Evolutionary conservation across 35 echinoderm and acorn worm genomes (phyloP).

Genomic region (Stichopus chloronotus): DNA sequence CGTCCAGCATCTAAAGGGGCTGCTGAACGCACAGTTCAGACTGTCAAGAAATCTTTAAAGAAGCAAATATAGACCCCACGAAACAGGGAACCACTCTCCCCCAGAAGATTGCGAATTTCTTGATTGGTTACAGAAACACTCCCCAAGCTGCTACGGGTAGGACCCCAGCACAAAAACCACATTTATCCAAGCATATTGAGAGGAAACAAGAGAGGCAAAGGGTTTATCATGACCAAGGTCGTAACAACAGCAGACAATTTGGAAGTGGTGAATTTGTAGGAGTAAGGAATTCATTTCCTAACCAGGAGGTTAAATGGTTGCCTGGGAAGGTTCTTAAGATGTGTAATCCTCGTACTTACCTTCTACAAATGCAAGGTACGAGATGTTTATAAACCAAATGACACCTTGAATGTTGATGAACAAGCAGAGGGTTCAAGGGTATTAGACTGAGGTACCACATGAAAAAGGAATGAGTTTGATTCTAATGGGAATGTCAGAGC

Average conservation of each 20-base stretch:
- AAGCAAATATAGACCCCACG: background rate
- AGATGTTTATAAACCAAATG: background rate
- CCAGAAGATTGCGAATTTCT: constrained; percentile 52
- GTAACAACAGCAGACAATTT: background rate
- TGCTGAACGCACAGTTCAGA: constrained; percentile 66
- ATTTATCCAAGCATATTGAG: background rate
- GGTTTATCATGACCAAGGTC: constrained; percentile 9
- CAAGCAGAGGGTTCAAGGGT: background rate
- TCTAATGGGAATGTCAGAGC: background rate
- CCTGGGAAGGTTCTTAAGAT: constrained; percentile 58
- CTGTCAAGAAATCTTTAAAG: constrained; percentile 45
- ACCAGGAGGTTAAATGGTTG: constrained; percentile 58
- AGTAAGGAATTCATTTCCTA: constrained; percentile 2
- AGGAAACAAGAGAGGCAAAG: constrained; percentile 4
- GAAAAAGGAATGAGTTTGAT: background rate
- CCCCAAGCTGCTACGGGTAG: constrained; percentile 37
- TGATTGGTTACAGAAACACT: constrained; percentile 23
- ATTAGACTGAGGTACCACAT: constrained; percentile 2
- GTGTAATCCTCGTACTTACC: constrained; percentile 57
- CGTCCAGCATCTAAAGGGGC: constrained; percentile 59
- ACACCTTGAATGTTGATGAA: constrained; percentile 21
- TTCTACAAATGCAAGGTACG: constrained; percentile 52
- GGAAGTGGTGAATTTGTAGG: constrained; percentile 8
- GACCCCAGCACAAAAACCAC: constrained; percentile 20
- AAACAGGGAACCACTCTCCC: background rate